Percentiles rank a stretch among this genome's conserved stretches.
phyloP scores from a whole-genome alignment of 2,113 vertebrate genomes.

The Grus americana region DNA sequence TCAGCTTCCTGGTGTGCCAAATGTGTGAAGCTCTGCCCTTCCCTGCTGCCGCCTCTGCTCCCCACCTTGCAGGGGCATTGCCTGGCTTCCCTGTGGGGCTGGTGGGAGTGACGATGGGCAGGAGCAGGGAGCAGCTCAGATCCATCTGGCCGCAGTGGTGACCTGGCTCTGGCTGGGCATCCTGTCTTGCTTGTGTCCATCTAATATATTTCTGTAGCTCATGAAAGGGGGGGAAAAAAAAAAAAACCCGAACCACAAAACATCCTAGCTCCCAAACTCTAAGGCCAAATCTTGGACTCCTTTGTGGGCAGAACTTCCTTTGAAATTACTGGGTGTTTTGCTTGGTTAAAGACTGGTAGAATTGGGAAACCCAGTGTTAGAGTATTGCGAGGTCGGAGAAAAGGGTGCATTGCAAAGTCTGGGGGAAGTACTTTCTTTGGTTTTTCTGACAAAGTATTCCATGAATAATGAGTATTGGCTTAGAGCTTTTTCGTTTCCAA shows the following conservation, averaged over 20 bases:
- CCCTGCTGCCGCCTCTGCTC: background rate
- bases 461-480: background rate
- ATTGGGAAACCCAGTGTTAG: background rate
- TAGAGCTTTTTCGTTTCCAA: background rate
- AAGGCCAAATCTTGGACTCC: background rate
- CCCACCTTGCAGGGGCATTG: background rate
- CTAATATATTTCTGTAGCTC: background rate
- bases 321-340: background rate
- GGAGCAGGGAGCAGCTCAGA: background rate
- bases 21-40: background rate
- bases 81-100: background rate
- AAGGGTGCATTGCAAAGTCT: background rate
- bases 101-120: accelerated
- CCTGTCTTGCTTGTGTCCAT: accelerated
- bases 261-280: background rate
- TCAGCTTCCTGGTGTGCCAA: background rate
- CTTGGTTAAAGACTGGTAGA: background rate
- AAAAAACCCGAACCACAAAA: background rate
- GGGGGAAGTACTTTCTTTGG: accelerated
- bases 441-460: background rate
- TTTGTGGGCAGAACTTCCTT: background rate
- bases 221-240: background rate
- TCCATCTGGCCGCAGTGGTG: accelerated
- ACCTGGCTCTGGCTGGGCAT: background rate
- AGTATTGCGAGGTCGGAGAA: background rate